Percentiles rank a stretch among this genome's conserved stretches.
These are phyloP conservation scores for Rhinichthys osculus DNA, from an alignment of 2,797 vertebrate species.

Conservation along the genomic window DNA sequence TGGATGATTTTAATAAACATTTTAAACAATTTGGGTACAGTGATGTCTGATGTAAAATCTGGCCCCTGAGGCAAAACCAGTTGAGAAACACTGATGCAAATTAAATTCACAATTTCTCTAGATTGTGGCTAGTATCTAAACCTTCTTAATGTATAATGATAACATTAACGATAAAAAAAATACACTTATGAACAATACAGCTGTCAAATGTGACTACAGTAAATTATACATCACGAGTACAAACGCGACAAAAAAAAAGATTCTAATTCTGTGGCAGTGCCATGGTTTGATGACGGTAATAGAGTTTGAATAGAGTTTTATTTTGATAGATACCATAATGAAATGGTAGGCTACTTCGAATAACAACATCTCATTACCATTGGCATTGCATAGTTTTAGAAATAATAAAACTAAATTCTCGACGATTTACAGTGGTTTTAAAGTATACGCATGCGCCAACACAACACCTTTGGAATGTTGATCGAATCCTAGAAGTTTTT, in stretches of 20 bases:
- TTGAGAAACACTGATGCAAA: neutral
- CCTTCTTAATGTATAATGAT: no score
- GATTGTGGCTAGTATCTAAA: neutral
- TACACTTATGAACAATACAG: neutral
- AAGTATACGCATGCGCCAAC: no score
- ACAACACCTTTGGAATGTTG: neutral
- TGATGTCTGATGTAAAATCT: neutral
- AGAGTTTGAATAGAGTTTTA: neutral
- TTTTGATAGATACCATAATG: neutral
- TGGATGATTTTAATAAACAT: neutral
- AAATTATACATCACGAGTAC: no score
- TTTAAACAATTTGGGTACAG: neutral
- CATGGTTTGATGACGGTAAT: neutral
- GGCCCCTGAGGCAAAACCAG: neutral
- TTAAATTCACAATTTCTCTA: neutral
- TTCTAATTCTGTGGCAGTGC: neutral
- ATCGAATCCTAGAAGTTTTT: conserved; percentile 2
- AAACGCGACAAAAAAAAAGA: neutral
- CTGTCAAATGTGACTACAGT: neutral
- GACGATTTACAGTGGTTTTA: neutral
- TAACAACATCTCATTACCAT: neutral
- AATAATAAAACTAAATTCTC: neutral
- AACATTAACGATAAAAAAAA: neutral
- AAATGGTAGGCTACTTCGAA: neutral
- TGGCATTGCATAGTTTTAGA: neutral